Percentiles rank a stretch among this genome's conserved stretches.
Conservation (phyloP, 2,113 vertebrate genomes). For the Actenoides hombroni region DNA sequence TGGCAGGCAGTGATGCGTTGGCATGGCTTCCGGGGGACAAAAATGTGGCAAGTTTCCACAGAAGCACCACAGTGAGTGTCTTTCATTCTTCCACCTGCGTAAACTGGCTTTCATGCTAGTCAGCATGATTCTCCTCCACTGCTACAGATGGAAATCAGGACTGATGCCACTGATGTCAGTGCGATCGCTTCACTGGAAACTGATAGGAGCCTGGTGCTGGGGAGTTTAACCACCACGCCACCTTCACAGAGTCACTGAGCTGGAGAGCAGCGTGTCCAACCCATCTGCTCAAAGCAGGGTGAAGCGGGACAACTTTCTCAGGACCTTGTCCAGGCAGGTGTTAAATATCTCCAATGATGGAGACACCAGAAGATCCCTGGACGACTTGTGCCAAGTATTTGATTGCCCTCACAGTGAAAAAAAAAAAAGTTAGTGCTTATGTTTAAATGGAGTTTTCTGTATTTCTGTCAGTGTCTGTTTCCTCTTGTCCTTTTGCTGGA, state of each 20-base stretch:
- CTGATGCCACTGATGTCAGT: not conserved
- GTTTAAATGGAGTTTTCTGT: not conserved
- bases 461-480: not conserved
- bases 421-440: not conserved
- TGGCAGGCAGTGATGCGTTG: not conserved
- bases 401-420: not conserved
- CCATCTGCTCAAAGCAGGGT: not conserved
- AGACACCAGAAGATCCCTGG: not conserved
- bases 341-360: not conserved
- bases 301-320: not conserved
- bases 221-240: rapidly evolving
- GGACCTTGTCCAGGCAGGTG: not conserved
- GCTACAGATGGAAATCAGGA: not conserved
- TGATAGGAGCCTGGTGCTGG: not conserved
- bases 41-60: not conserved
- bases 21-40: not conserved
- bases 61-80: not conserved
- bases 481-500: not conserved
- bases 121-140: not conserved
- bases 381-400: not conserved
- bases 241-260: rapidly evolving
- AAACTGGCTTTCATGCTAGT: not conserved
- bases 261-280: rapidly evolving
- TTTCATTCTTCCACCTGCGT: not conserved
- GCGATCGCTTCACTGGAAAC: not conserved